These are phyloP conservation scores for Pituophis catenifer DNA, from an alignment of 2,113 vertebrate genomes.

Conservation along the genomic window DNA sequence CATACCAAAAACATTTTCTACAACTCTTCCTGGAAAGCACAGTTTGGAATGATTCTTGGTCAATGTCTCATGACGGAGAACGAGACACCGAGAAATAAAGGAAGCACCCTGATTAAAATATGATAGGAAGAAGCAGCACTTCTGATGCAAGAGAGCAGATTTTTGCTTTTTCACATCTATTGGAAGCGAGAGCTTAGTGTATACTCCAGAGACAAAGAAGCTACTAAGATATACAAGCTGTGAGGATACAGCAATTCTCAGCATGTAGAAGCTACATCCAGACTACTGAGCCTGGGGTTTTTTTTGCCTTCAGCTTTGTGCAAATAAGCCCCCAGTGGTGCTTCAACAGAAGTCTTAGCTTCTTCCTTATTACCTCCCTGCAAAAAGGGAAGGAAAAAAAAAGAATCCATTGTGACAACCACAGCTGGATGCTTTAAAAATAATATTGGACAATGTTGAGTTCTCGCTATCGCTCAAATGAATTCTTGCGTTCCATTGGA, in stretches of 20 bases:
- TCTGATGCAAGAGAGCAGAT: neutral
- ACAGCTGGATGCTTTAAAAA: neutral
- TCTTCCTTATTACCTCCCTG: slow-evolving; percentile 8
- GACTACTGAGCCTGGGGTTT: neutral
- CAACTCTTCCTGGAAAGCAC: neutral
- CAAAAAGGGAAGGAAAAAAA: neutral
- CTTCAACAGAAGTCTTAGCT: neutral
- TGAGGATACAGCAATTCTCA: slow-evolving; percentile 16
- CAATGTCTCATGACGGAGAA: neutral
- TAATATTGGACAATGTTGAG: neutral
- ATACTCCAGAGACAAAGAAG: slow-evolving; percentile 1
- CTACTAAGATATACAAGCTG: neutral
- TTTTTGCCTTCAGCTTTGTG: neutral
- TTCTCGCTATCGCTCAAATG: neutral
- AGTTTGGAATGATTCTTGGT: neutral
- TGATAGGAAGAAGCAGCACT: neutral
- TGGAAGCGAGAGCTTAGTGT: neutral
- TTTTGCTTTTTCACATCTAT: neutral
- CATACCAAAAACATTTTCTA: neutral
- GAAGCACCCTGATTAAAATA: neutral
- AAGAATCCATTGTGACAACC: neutral
- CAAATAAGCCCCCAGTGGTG: slow-evolving; percentile 7
- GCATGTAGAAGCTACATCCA: neutral
- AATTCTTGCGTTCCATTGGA: neutral
- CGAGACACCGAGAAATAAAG: too few relatives aligned